These are phyloP conservation scores for Sebastes miniatus DNA, from an alignment of 2,797 vertebrate species.

Conservation along the genomic window DNA sequence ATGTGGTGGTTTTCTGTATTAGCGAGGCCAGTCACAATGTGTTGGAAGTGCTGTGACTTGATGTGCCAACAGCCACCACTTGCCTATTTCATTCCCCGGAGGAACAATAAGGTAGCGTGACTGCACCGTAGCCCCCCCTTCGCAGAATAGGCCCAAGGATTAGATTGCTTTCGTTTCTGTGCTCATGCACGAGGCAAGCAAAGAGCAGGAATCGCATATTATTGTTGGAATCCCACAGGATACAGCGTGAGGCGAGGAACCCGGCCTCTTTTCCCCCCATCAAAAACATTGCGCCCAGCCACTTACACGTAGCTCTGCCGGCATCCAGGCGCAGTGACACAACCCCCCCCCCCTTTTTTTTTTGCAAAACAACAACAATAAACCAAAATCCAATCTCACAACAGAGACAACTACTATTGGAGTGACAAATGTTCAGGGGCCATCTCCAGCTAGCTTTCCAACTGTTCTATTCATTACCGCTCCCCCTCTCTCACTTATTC, in stretches of 20 bases:
- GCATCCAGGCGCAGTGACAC: constrained; percentile 34
- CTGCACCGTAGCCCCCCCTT: background rate
- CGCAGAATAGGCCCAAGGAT: constrained; percentile 31
- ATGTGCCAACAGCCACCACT: constrained; percentile 52
- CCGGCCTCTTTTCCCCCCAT: constrained; percentile 23
- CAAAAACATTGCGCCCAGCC: constrained; percentile 26
- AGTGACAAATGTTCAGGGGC: constrained; percentile 75
- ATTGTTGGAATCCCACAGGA: constrained; percentile 53
- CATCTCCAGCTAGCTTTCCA: constrained; percentile 63
- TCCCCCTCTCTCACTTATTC: constrained; percentile 63
- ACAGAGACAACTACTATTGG: constrained; percentile 69
- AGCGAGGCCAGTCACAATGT: constrained; percentile 19
- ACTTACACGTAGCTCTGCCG: constrained; percentile 37
- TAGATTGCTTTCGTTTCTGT: constrained; percentile 61
- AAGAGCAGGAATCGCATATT: constrained; percentile 58
- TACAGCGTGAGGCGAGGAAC: constrained; percentile 29
- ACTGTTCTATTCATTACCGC: constrained; percentile 76
- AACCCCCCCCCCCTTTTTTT: background rate
- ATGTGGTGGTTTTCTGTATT: background rate
- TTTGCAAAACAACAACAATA: constrained; percentile 77
- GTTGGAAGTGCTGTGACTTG: constrained; percentile 36
- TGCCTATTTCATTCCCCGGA: constrained; percentile 57
- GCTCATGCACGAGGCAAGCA: constrained; percentile 50
- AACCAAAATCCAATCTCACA: constrained; percentile 79
- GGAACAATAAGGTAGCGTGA: constrained; percentile 57